These are phyloP conservation scores for Conger conger DNA, from an alignment of 2,113 vertebrate genomes.

Conservation along the genomic window DNA sequence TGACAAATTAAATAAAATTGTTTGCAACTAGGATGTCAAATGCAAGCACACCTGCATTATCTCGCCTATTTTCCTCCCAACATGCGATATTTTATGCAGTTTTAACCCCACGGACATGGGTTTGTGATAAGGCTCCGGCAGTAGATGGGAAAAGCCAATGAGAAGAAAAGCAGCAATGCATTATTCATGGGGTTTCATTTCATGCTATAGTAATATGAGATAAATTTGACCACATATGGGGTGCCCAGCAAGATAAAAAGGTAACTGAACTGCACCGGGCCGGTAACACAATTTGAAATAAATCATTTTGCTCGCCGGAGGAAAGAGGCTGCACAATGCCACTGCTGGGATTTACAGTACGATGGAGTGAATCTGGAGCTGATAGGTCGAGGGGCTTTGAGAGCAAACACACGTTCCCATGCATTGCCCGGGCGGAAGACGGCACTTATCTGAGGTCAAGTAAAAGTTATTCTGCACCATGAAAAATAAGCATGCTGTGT, in stretches of 20 bases:
- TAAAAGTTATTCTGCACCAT: background rate
- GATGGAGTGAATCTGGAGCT: background rate
- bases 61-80: background rate
- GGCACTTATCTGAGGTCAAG: background rate
- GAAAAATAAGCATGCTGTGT: background rate
- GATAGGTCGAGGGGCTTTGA: background rate
- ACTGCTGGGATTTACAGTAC: conserved; percentile 1
- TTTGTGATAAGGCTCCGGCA: conserved; percentile 67
- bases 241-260: conserved; percentile 66
- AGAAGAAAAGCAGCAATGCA: conserved; percentile 59
- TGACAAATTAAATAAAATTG: conserved; percentile 21
- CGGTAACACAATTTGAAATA: conserved; percentile 61
- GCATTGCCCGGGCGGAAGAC: background rate
- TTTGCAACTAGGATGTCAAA: conserved; percentile 11
- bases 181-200: conserved; percentile 75
- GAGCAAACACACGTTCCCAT: background rate
- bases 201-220: conserved; percentile 69
- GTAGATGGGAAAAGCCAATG: conserved; percentile 55
- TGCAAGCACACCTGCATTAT: conserved; percentile 18
- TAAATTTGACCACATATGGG: conserved; percentile 69
- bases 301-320: conserved; percentile 59
- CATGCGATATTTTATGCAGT: conserved; percentile 24
- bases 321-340: conserved; percentile 40
- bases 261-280: conserved; percentile 56
- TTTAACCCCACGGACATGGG: conserved; percentile 46